Percentiles rank a stretch among this genome's conserved stretches.
phyloP scores from a whole-genome alignment of 2,888 invertebrate species.

The Thumatha senex region DNA sequence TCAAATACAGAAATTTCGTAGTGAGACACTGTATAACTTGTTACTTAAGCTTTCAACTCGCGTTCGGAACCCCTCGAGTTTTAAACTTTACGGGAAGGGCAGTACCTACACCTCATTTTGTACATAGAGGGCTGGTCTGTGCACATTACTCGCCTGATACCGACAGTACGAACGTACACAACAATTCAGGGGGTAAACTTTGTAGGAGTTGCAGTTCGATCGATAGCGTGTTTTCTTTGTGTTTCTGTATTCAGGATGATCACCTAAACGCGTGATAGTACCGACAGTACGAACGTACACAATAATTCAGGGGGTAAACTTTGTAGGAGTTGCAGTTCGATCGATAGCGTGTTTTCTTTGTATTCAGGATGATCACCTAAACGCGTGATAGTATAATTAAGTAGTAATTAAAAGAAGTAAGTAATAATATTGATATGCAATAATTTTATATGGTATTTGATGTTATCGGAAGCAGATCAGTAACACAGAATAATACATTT shows the following conservation, averaged over 20 bases:
- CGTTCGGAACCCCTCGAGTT: slow-evolving; percentile 34
- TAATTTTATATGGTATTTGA: too few species aligned
- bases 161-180: neutral
- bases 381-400: neutral
- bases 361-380: neutral
- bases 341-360: neutral
- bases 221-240: neutral
- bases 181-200: neutral
- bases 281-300: neutral
- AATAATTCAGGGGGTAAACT: neutral
- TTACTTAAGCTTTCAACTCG: slow-evolving; percentile 33
- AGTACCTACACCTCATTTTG: slow-evolving; percentile 25
- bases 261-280: neutral
- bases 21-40: slow-evolving; percentile 36
- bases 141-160: neutral
- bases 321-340: neutral
- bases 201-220: neutral
- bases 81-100: slow-evolving; percentile 30
- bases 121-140: slow-evolving; percentile 3
- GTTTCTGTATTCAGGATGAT: neutral
- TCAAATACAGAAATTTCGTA: slow-evolving; percentile 35
- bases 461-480: too few species aligned
- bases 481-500: too few species aligned
- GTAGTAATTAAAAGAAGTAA: too few species aligned
- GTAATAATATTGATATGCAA: too few species aligned